A percentile compares a stretch with the other conserved stretches of the same genome.
These are phyloP conservation scores for Tretioscincus oriximinensis DNA, from an alignment of 2,113 vertebrate species.

Conservation along the genomic window DNA sequence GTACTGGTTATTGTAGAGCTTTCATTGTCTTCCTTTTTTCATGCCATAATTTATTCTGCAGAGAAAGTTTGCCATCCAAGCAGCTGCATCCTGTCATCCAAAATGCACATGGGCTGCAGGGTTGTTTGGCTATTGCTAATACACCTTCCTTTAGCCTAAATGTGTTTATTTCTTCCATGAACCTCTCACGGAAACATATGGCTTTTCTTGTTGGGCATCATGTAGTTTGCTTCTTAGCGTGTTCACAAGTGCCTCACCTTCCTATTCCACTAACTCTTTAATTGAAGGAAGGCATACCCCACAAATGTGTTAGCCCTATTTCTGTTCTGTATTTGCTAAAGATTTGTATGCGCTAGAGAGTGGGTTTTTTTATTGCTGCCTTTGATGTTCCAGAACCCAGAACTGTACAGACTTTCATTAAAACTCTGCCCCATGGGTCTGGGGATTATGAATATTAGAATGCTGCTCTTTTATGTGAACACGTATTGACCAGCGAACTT, in stretches of 20 bases:
- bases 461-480: slow-evolving; percentile 64
- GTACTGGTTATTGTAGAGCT: neutral
- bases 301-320: neutral
- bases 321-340: neutral
- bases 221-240: neutral
- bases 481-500: slow-evolving; percentile 48
- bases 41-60: slow-evolving; percentile 12
- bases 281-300: neutral
- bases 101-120: slow-evolving; percentile 20
- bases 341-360: slow-evolving; percentile 42
- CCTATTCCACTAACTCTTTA: neutral
- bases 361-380: slow-evolving; percentile 49
- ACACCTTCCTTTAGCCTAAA: slow-evolving; percentile 38
- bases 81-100: slow-evolving; percentile 64
- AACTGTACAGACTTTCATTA: slow-evolving; percentile 56
- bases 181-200: neutral
- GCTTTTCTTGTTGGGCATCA: slow-evolving; percentile 9
- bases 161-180: slow-evolving; percentile 40
- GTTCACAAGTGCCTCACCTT: neutral
- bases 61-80: slow-evolving; percentile 13
- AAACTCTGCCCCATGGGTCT: slow-evolving; percentile 57
- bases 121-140: slow-evolving; percentile 46
- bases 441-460: slow-evolving; percentile 59
- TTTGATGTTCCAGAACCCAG: slow-evolving; percentile 61
- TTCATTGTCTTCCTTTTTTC: slow-evolving; percentile 9